Evolutionary conservation across 2,888 invertebrate species (phyloP).

Genomic region (Phlogophora meticulosa): DNA sequence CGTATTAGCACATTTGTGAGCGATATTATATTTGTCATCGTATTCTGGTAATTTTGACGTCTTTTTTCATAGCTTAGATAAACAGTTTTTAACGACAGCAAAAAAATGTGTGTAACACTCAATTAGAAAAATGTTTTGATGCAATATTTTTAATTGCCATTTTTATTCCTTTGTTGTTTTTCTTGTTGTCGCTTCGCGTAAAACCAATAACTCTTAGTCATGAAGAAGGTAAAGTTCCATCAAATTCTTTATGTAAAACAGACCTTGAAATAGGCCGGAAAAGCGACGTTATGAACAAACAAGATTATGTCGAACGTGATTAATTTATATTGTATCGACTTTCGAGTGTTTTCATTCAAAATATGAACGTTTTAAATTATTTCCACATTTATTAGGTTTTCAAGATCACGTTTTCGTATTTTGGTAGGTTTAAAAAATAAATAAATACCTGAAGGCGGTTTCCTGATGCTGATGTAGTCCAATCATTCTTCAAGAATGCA

Average conservation of each 20-base stretch:
- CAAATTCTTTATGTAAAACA: slow-evolving; percentile 17
- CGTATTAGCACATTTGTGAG: slow-evolving; percentile 3
- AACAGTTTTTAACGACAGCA: not conserved
- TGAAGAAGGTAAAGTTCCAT: not conserved
- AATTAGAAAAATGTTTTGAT: no score
- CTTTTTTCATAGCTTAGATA: not conserved
- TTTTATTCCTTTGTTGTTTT: not conserved
- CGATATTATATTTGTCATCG: slow-evolving; percentile 18
- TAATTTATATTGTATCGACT: slow-evolving; percentile 37
- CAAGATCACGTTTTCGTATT: slow-evolving; percentile 15
- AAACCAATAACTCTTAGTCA: slow-evolving; percentile 4
- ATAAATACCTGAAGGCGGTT: slow-evolving; percentile 2
- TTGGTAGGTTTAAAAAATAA: not conserved
- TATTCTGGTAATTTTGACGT: slow-evolving; percentile 3
- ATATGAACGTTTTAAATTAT: slow-evolving; percentile 16
- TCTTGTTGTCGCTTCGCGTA: not conserved
- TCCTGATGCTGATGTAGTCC: slow-evolving; percentile 1
- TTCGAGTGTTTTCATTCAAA: slow-evolving; percentile 26
- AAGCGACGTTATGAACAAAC: slow-evolving; percentile 19
- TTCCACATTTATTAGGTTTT: slow-evolving; percentile 28
- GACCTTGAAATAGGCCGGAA: slow-evolving; percentile 13
- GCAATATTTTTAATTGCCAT: not conserved
- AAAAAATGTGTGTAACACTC: not conserved
- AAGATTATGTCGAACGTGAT: slow-evolving; percentile 41
- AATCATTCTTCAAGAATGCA: not conserved